A percentile compares a stretch with the other conserved stretches of the same genome.
Evolutionary conservation across 2,797 vertebrate genomes (phyloP).

Genomic region (Acrossocheilus fasciatus): DNA sequence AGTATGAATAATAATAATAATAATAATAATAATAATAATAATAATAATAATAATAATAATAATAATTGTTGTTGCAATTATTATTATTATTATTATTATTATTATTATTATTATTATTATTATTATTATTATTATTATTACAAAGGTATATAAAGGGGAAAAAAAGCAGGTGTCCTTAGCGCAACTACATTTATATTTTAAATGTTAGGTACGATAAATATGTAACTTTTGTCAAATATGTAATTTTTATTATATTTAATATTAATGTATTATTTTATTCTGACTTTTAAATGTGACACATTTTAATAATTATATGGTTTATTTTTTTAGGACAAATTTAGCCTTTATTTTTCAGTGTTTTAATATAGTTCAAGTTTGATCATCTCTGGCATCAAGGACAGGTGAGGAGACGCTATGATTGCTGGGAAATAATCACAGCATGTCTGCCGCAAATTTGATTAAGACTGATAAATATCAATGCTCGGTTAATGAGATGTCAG

Average conservation of each 20-base stretch:
- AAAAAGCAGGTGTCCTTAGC: too few species aligned
- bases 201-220: too few species aligned
- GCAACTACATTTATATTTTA: too few species aligned
- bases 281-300: neutral
- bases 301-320: neutral
- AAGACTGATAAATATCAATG: conserved; percentile 85
- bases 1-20: too few species aligned
- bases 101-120: too few species aligned
- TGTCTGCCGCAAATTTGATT: conserved; percentile 81
- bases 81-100: too few species aligned
- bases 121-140: too few species aligned
- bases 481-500: conserved; percentile 83
- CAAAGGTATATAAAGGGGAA: too few species aligned
- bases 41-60: too few species aligned
- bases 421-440: conserved; percentile 79
- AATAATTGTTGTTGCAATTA: too few species aligned
- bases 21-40: too few species aligned
- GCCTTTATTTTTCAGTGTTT: neutral
- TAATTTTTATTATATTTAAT: neutral
- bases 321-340: neutral
- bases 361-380: neutral
- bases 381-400: conserved; percentile 73
- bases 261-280: neutral
- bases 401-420: conserved; percentile 76
- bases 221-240: too few species aligned